These are phyloP conservation scores for Protula sp. DNA, from an alignment of 2,888 invertebrate species.

Conservation along the genomic window DNA sequence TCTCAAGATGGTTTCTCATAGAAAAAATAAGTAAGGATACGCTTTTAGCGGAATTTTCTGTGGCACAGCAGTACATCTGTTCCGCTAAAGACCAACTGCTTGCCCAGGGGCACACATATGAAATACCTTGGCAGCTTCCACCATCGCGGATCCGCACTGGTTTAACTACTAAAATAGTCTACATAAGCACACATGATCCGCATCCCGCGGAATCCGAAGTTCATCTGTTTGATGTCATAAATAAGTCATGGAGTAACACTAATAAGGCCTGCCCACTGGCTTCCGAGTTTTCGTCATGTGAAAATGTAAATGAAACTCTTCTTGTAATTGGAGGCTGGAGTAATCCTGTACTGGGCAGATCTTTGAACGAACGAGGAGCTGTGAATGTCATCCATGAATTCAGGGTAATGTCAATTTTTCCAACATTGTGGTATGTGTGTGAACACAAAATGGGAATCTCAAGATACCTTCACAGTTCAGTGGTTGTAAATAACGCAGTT, in stretches of 20 bases:
- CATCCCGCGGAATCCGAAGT: slow-evolving; percentile 15
- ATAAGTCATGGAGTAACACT: slow-evolving; percentile 28
- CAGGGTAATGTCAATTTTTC: slow-evolving; percentile 16
- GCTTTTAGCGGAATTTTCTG: slow-evolving; percentile 9
- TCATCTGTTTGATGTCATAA: slow-evolving; percentile 24
- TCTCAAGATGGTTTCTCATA: slow-evolving; percentile 27
- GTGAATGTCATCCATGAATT: slow-evolving; percentile 25
- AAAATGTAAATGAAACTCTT: slow-evolving; percentile 17
- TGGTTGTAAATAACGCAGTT: slow-evolving; percentile 11
- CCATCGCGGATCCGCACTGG: slow-evolving; percentile 25
- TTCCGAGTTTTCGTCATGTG: slow-evolving; percentile 24
- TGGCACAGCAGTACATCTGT: slow-evolving; percentile 2
- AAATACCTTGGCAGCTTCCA: slow-evolving; percentile 26
- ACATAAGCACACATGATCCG: slow-evolving; percentile 21
- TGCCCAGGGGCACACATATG: slow-evolving; percentile 27
- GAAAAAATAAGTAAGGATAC: slow-evolving; percentile 22
- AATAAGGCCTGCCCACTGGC: slow-evolving; percentile 23
- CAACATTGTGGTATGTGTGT: slow-evolving; percentile 27
- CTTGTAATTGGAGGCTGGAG: slow-evolving; percentile 26
- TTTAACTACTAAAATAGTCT: slow-evolving; percentile 20
- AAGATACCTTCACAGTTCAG: slow-evolving; percentile 24
- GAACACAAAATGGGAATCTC: slow-evolving; percentile 22
- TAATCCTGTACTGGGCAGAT: slow-evolving; percentile 13
- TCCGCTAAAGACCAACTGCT: slow-evolving; percentile 26
- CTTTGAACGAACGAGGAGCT: slow-evolving; percentile 23